A percentile compares a stretch with the other conserved stretches of the same genome.
Conservation (phyloP, 2,113 vertebrate genomes). For the Callaeas wilsoni region DNA sequence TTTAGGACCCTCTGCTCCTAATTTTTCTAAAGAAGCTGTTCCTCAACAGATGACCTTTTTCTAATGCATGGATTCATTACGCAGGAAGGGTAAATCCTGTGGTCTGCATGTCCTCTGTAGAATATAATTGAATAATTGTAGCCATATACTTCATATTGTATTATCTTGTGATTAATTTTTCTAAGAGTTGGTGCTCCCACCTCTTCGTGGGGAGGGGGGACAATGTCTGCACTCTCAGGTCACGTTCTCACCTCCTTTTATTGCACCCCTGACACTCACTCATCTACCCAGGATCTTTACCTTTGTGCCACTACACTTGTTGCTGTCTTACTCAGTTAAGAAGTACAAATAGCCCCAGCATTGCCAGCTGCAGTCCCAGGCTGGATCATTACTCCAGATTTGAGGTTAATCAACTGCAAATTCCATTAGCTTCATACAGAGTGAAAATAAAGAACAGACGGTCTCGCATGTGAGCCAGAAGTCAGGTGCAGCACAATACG, state of each 20-base stretch:
- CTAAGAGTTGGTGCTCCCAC: neutral
- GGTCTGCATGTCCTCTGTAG: neutral
- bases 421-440: constrained; percentile 78
- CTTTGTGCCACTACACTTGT: constrained; percentile 60
- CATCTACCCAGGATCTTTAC: neutral
- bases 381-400: constrained; percentile 75
- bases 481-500: constrained; percentile 67
- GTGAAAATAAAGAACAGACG: constrained; percentile 77
- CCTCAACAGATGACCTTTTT: neutral
- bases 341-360: constrained; percentile 62
- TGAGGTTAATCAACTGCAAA: constrained; percentile 82
- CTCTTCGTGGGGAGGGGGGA: accelerated
- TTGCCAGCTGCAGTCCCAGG: constrained; percentile 71
- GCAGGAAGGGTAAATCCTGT: neutral
- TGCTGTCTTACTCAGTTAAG: constrained; percentile 72
- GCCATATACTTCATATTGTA: neutral
- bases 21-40: neutral
- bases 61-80: neutral
- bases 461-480: constrained; percentile 59
- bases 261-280: neutral
- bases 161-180: neutral
- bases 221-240: neutral
- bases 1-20: neutral
- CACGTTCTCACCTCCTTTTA: neutral
- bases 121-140: neutral